Evolutionary conservation across 2,797 vertebrate species (phyloP).

Genomic region (Gallinago nigripennis): DNA sequence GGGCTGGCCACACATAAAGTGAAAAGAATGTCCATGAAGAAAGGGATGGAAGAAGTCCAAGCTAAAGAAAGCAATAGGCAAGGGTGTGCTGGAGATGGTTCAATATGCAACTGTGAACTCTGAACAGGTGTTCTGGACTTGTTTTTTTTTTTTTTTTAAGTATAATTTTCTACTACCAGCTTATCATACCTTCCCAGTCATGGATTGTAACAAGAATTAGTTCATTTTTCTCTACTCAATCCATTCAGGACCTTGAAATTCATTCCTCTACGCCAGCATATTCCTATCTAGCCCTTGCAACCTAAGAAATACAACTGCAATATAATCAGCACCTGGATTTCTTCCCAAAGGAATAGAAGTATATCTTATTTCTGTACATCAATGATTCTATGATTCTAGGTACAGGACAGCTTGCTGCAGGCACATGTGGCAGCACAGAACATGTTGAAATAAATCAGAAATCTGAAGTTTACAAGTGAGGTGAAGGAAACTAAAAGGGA

Average conservation of each 20-base stretch:
- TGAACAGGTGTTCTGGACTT: slow-evolving; percentile 31
- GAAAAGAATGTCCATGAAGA: slow-evolving; percentile 70
- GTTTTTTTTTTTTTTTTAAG: not conserved
- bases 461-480: not conserved
- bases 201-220: not conserved
- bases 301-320: not conserved
- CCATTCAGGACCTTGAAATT: not conserved
- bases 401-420: not conserved
- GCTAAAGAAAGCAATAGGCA: slow-evolving; percentile 8
- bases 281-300: not conserved
- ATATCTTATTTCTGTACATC: not conserved
- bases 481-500: not conserved
- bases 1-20: slow-evolving; percentile 68
- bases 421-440: not conserved
- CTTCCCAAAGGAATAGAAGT: not conserved
- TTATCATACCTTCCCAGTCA: not conserved
- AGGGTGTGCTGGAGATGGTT: slow-evolving; percentile 9
- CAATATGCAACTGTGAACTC: not conserved
- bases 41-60: slow-evolving; percentile 37
- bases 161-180: not conserved
- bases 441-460: not conserved
- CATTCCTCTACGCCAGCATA: not conserved
- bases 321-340: not conserved
- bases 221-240: not conserved
- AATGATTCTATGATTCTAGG: not conserved